Evolutionary conservation across 2,797 vertebrate genomes (phyloP).

Genomic region (Atherinosoma microstoma): DNA sequence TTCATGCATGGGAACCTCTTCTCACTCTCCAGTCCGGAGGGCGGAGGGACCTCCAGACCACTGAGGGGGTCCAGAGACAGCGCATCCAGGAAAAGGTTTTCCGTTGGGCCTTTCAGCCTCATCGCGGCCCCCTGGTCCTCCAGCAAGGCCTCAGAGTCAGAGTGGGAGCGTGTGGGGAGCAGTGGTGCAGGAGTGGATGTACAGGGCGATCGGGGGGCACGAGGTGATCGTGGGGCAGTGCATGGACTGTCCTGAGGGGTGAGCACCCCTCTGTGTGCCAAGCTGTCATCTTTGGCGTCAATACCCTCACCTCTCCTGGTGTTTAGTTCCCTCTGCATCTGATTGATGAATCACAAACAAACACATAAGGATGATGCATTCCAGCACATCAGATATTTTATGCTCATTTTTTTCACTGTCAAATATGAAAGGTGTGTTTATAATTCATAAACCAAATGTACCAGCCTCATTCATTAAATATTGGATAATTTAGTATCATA

Average conservation of each 20-base stretch:
- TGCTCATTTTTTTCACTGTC: not conserved
- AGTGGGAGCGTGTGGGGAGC: constrained; percentile 82
- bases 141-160: constrained; percentile 85
- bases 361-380: not conserved
- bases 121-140: constrained; percentile 82
- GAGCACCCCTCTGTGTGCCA: constrained; percentile 62
- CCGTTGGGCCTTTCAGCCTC: constrained; percentile 86
- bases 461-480: not conserved
- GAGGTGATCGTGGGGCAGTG: constrained; percentile 65
- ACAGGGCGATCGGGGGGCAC: constrained; percentile 52
- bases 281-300: constrained; percentile 77
- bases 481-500: not conserved
- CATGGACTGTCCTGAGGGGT: constrained; percentile 81
- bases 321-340: constrained; percentile 89
- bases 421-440: not conserved
- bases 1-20: constrained; percentile 87
- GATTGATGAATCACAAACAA: constrained; percentile 17
- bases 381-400: not conserved
- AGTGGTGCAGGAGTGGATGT: constrained; percentile 32
- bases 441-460: not conserved
- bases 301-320: constrained; percentile 64
- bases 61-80: constrained; percentile 88
- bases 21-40: constrained; percentile 85
- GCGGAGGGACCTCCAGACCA: constrained; percentile 81
- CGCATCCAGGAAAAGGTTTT: constrained; percentile 93